These are phyloP conservation scores for Melanotaenia maccullochi DNA, from an alignment of 2,797 vertebrate genomes.

Conservation along the genomic window DNA sequence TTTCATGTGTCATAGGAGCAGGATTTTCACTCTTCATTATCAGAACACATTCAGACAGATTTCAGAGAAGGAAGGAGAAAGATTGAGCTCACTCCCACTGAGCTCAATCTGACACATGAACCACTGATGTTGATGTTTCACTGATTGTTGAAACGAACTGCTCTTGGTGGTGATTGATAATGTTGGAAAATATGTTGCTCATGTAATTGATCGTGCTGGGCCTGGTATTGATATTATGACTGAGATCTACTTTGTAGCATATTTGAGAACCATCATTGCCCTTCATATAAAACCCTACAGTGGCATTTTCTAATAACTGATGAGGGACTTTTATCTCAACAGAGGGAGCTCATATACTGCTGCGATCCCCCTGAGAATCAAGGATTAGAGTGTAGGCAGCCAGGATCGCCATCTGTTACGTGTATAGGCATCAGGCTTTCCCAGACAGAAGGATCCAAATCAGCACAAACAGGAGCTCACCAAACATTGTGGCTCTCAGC, in stretches of 20 bases:
- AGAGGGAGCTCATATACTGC: conserved; percentile 31
- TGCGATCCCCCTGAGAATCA: conserved; percentile 53
- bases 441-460: conserved; percentile 46
- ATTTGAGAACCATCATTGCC: neutral
- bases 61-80: neutral
- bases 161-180: neutral
- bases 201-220: neutral
- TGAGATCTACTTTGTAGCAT: conserved; percentile 10
- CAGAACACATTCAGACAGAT: conserved; percentile 13
- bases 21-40: neutral
- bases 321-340: conserved; percentile 26
- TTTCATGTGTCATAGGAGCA: neutral
- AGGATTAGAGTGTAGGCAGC: conserved; percentile 62
- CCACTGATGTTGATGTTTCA: too few species aligned
- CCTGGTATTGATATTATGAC: neutral
- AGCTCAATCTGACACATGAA: neutral
- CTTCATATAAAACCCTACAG: neutral
- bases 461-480: conserved; percentile 30
- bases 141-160: neutral
- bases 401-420: conserved; percentile 65
- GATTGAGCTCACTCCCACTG: neutral
- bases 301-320: conserved; percentile 27
- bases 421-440: conserved; percentile 51
- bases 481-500: conserved; percentile 13
- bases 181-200: neutral